These are phyloP conservation scores for Pelvicachromis taeniatus DNA, from an alignment of 2,113 vertebrate genomes.

Conservation along the genomic window DNA sequence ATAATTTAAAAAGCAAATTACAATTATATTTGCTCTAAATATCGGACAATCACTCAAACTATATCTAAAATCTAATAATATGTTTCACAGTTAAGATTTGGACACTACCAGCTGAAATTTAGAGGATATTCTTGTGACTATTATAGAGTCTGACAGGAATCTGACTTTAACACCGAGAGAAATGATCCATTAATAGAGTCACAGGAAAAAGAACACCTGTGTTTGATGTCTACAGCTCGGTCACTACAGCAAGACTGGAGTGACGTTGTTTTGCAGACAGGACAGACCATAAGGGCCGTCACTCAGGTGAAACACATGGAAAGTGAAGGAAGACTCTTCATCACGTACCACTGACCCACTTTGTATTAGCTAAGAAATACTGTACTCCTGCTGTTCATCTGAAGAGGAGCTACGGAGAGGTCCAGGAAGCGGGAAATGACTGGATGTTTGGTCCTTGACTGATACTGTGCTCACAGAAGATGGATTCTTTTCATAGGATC, in stretches of 20 bases:
- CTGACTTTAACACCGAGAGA: not conserved
- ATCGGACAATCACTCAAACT: not conserved
- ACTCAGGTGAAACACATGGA: not conserved
- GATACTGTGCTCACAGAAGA: not conserved
- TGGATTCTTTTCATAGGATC: not conserved
- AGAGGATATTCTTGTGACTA: not conserved
- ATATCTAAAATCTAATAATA: not conserved
- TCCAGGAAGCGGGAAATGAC: not conserved
- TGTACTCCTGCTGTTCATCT: not conserved
- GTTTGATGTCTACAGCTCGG: not conserved
- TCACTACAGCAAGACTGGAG: not conserved
- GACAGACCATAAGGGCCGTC: not conserved
- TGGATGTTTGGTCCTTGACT: not conserved
- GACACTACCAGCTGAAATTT: not conserved
- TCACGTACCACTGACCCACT: not conserved
- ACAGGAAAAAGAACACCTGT: not conserved
- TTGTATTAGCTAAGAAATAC: rapidly evolving
- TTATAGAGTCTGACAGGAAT: not conserved
- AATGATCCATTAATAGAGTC: not conserved
- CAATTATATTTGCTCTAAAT: not conserved
- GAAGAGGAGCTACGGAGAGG: not conserved
- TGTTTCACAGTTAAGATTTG: not conserved
- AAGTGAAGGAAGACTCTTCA: not conserved
- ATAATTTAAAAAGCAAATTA: not conserved
- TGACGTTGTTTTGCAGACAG: not conserved